Conservation (phyloP, 2,113 vertebrate species). For the Halichoeres trimaculatus region DNA sequence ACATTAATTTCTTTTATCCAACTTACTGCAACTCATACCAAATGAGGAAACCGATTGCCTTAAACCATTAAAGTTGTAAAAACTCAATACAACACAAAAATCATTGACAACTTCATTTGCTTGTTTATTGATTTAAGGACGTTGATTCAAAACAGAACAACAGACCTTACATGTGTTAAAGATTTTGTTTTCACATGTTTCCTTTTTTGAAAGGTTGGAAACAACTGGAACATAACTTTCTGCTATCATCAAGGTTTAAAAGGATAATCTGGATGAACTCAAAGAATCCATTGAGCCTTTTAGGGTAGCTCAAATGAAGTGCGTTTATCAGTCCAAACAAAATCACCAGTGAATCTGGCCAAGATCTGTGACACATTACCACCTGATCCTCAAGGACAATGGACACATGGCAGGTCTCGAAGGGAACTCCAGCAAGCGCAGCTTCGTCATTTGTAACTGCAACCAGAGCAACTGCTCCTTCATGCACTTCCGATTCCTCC, state of each 20-base stretch:
- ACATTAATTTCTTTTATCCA: too few relatives aligned
- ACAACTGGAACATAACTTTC: not conserved
- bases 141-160: too few relatives aligned
- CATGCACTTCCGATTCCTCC: not conserved
- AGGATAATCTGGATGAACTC: not conserved
- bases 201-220: too few relatives aligned
- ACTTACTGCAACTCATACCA: too few relatives aligned
- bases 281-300: not conserved
- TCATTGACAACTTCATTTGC: too few relatives aligned
- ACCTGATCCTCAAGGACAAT: not conserved
- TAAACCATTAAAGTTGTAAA: too few relatives aligned
- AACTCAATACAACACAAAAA: too few relatives aligned
- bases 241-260: not conserved
- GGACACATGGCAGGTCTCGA: not conserved
- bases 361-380: not conserved
- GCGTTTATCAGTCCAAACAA: not conserved
- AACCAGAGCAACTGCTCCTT: not conserved
- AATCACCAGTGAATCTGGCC: not conserved
- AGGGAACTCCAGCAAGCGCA: not conserved
- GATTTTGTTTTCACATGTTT: too few relatives aligned
- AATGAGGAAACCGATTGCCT: too few relatives aligned
- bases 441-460: not conserved
- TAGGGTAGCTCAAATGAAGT: not conserved
- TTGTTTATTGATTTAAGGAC: too few relatives aligned
- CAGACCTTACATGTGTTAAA: too few relatives aligned